These are phyloP conservation scores for Acanthurus tractus DNA, from an alignment of 2,797 vertebrate genomes.

Conservation along the genomic window DNA sequence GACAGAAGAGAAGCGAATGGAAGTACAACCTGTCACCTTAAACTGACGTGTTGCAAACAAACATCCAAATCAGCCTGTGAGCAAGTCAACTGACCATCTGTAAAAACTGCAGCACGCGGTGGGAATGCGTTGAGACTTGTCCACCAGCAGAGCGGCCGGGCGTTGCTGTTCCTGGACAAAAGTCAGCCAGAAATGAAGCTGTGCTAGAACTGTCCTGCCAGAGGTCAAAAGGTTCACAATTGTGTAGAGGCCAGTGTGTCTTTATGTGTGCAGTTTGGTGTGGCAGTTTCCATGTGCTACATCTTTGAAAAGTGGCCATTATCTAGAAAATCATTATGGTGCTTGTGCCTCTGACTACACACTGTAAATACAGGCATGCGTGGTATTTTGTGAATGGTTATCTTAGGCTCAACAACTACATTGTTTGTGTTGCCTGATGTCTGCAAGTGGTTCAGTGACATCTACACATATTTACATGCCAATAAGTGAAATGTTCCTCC, in stretches of 20 bases:
- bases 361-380: conserved; percentile 22
- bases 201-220: conserved; percentile 57
- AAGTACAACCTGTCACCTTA: conserved; percentile 6
- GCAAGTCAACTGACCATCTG: background rate
- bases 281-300: conserved; percentile 45
- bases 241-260: conserved; percentile 40
- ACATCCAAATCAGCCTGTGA: conserved; percentile 10
- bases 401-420: background rate
- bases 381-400: background rate
- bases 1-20: background rate
- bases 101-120: conserved; percentile 12
- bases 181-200: conserved; percentile 45
- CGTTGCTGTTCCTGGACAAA: conserved; percentile 48
- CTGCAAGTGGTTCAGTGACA: conserved; percentile 5
- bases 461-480: conserved; percentile 31
- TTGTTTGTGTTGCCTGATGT: conserved; percentile 14
- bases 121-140: conserved; percentile 48
- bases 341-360: conserved; percentile 14
- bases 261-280: conserved; percentile 14
- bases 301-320: conserved; percentile 15
- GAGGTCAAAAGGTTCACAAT: conserved; percentile 60
- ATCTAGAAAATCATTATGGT: conserved; percentile 50
- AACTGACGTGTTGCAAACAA: conserved; percentile 9
- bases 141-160: background rate
- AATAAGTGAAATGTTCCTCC: background rate